Percentiles rank a stretch among this genome's conserved stretches.
These are phyloP conservation scores for Pelosia muscerda DNA, from an alignment of 2,888 invertebrate species.

Conservation along the genomic window DNA sequence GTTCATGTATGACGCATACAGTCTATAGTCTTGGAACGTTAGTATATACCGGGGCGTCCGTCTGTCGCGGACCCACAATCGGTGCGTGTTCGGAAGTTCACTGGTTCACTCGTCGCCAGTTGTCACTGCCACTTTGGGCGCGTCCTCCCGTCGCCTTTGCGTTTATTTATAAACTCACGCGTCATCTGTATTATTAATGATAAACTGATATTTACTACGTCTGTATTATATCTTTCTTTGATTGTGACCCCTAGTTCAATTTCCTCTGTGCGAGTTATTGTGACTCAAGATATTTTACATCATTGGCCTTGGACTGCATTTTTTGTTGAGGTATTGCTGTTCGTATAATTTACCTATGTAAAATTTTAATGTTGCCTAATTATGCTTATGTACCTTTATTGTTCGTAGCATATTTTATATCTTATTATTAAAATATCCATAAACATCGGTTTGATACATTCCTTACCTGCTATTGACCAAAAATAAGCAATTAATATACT, in stretches of 20 bases:
- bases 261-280: slow-evolving; percentile 19
- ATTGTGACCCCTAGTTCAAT: slow-evolving; percentile 37
- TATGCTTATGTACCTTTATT: not conserved
- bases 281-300: slow-evolving; percentile 32
- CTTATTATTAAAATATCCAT: no score
- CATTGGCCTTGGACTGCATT: slow-evolving; percentile 31
- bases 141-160: slow-evolving; percentile 81
- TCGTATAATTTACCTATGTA: not conserved
- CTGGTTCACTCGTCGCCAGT: slow-evolving; percentile 69
- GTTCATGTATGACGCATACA: slow-evolving; percentile 77
- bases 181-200: slow-evolving; percentile 74
- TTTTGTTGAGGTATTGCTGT: slow-evolving; percentile 37
- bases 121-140: slow-evolving; percentile 76
- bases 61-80: slow-evolving; percentile 63
- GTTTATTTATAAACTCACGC: slow-evolving; percentile 80
- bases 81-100: slow-evolving; percentile 58
- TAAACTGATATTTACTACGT: slow-evolving; percentile 69
- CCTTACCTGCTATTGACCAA: no score
- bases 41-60: slow-evolving; percentile 68
- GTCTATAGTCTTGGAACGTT: slow-evolving; percentile 61
- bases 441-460: no score
- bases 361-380: not conserved
- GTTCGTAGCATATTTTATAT: no score
- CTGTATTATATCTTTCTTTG: slow-evolving; percentile 33
- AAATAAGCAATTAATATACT: no score